Conservation (phyloP, 2,797 vertebrate species). For the Arnoldichthys spilopterus region DNA sequence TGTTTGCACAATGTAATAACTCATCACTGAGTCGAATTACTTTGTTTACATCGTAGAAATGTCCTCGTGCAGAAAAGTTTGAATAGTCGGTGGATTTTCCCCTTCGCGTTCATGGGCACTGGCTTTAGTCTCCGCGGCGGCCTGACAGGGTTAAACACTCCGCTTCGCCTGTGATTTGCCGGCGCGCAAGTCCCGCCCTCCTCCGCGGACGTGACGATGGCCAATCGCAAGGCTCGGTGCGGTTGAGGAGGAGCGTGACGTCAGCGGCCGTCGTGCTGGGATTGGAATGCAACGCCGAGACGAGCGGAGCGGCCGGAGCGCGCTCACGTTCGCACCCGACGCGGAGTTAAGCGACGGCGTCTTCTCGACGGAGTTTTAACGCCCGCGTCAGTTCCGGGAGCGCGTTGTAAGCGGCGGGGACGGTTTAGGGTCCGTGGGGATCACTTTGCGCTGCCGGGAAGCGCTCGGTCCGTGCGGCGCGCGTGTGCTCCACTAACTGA, state of each 20-base stretch:
- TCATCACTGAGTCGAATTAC: no score
- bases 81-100: no score
- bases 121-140: no score
- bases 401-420: no score
- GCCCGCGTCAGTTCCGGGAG: slow-evolving; percentile 6
- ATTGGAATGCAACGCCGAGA: slow-evolving; percentile 79
- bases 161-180: slow-evolving; percentile 72
- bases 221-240: slow-evolving; percentile 81
- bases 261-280: slow-evolving; percentile 78
- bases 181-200: slow-evolving; percentile 79
- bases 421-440: no score
- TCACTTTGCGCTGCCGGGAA: no score
- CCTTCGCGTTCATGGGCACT: no score
- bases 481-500: slow-evolving; percentile 43
- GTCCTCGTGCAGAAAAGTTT: no score
- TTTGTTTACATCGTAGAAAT: no score
- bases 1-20: no score
- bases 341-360: slow-evolving; percentile 3
- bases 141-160: neutral
- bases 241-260: slow-evolving; percentile 82
- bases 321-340: neutral
- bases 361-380: no score
- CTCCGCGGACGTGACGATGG: slow-evolving; percentile 75
- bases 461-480: no score
- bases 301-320: slow-evolving; percentile 74